phyloP scores from a whole-genome alignment of 2,888 invertebrate genomes.

The Oscheius sp. region DNA sequence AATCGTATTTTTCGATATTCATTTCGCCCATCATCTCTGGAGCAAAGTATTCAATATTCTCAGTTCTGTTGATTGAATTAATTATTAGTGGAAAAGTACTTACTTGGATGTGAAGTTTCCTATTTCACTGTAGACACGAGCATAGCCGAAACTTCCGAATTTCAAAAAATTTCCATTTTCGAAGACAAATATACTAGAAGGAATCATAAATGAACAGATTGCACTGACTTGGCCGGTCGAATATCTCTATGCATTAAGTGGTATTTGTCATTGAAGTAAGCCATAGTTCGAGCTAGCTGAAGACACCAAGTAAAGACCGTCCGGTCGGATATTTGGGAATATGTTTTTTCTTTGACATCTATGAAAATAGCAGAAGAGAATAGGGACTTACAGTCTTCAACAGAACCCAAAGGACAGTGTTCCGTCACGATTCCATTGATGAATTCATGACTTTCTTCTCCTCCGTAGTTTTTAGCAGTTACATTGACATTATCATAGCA shows the following conservation, averaged over 20 bases:
- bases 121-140: background rate
- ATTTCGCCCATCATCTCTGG: background rate
- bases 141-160: conserved; percentile 3
- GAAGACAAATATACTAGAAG: conserved; percentile 10
- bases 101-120: background rate
- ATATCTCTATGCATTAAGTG: conserved; percentile 8
- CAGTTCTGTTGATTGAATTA: background rate
- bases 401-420: background rate
- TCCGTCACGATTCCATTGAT: conserved; percentile 5
- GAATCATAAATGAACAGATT: background rate
- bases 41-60: conserved; percentile 9
- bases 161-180: background rate
- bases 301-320: background rate
- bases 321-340: background rate
- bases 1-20: background rate
- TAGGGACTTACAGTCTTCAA: background rate
- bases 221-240: background rate
- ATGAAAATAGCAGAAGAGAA: background rate
- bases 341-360: background rate
- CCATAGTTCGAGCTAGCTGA: conserved; percentile 3
- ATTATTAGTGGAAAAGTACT: background rate
- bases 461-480: too few relatives aligned
- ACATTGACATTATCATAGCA: too few relatives aligned
- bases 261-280: background rate
- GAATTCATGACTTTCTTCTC: background rate